A percentile compares a stretch with the other conserved stretches of the same genome.
Evolutionary conservation across 2,113 vertebrate species (phyloP).

Genomic region (Actinemys pallida): DNA sequence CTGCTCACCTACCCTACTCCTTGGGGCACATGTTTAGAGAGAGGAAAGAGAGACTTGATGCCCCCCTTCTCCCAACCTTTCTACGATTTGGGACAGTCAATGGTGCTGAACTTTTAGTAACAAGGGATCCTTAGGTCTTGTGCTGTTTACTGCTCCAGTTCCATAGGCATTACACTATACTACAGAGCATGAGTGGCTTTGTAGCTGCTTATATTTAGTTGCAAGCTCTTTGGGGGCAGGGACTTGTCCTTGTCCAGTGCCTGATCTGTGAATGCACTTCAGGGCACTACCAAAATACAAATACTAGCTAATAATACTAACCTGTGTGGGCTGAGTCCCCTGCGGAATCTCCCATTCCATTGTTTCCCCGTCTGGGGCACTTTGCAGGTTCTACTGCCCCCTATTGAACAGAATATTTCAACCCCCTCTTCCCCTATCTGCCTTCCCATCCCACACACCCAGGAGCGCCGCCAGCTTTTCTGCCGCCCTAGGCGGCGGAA

Average conservation of each 20-base stretch:
- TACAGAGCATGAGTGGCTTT: background rate
- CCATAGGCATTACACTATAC: background rate
- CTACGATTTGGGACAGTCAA: background rate
- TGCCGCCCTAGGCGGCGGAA: too few species aligned
- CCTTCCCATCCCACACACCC: background rate
- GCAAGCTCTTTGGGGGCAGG: background rate
- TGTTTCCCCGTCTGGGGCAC: background rate
- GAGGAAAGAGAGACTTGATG: background rate
- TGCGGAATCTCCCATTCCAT: background rate
- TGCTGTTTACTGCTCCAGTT: background rate
- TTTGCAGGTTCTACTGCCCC: background rate
- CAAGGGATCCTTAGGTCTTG: background rate
- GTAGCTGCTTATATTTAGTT: background rate
- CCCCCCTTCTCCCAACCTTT: background rate
- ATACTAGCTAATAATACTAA: background rate
- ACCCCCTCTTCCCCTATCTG: background rate
- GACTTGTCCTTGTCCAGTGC: background rate
- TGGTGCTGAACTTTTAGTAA: background rate
- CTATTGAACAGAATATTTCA: slow-evolving; percentile 22
- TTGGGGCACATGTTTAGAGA: fast-evolving
- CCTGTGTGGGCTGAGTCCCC: background rate
- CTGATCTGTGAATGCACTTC: background rate
- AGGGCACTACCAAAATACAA: background rate
- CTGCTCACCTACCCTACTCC: background rate
- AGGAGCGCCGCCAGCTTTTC: too few species aligned